Evolutionary conservation across 1,140 invertebrate genomes (phyloP).

Genomic region (Armadillidium nasatum): DNA sequence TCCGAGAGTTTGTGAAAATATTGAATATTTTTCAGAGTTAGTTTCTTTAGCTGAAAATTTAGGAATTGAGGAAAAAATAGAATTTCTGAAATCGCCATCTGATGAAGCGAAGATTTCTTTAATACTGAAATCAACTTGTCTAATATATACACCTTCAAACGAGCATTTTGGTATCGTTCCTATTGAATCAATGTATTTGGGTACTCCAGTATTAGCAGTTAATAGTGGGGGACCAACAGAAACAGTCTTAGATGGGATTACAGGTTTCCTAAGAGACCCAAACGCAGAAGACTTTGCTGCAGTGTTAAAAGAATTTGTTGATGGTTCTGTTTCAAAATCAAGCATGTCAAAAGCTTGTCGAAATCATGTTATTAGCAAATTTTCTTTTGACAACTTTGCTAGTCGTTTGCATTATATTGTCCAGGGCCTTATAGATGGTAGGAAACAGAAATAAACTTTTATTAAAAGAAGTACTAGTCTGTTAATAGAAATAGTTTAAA

Average conservation of each 20-base stretch:
- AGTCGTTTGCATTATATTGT: neutral
- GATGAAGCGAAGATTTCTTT: slow-evolving; percentile 78
- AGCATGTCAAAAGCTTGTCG: neutral
- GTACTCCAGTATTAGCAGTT: slow-evolving; percentile 88
- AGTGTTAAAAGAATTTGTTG: slow-evolving; percentile 68
- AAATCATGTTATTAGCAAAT: neutral
- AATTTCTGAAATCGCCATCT: slow-evolving; percentile 79
- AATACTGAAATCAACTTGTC: slow-evolving; percentile 65
- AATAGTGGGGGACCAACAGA: slow-evolving; percentile 94
- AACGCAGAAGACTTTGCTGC: slow-evolving; percentile 66
- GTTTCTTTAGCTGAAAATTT: slow-evolving; percentile 60
- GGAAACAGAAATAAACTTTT: neutral
- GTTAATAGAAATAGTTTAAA: too few species aligned
- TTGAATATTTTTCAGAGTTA: slow-evolving; percentile 79
- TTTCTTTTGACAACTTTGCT: neutral
- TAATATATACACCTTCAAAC: slow-evolving; percentile 92
- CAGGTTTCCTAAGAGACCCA: slow-evolving; percentile 79
- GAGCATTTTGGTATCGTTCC: slow-evolving; percentile 99
- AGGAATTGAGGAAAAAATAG: slow-evolving; percentile 67
- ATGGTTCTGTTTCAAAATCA: neutral
- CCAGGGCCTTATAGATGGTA: neutral
- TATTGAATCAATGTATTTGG: slow-evolving; percentile 93
- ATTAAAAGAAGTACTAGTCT: neutral
- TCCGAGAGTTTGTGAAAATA: slow-evolving; percentile 79
- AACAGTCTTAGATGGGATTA: slow-evolving; percentile 79